Base-by-base conservation (phyloP, 1,140 invertebrate species). In the Cheumatopsyche charites region DNA sequence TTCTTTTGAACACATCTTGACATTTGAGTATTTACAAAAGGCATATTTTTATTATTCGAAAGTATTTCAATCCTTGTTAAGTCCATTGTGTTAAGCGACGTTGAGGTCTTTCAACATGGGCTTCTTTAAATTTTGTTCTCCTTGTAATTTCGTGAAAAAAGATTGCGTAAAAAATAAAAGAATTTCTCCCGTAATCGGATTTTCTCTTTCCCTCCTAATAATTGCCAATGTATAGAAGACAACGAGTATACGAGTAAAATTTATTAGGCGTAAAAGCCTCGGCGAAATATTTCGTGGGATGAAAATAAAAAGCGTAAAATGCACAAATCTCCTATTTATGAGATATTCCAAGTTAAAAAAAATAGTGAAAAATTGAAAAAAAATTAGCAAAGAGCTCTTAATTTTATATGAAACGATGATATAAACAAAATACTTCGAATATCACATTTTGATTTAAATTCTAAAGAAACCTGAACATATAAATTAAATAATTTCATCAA, bases 181-280 rank as follows among this genome's bases (percentile, higher is more conserved):
- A 58, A 25, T 58, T 58, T 58, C 25, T 23, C 12, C 1, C 55
- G 55, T 58, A 58, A 58, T 58, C 55, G 55, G 55, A 58, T 58
- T 58, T 58, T 9, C 11, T 58, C 23, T 58, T n/a, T 58, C 55
- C 23, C 23, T 58, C 21, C 21, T 58, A 58, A 58, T 58, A 58
- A 58, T 58, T 58, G 19, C 21, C 23, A 58, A 58, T 58, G 55
- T 58, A 58, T 58, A 58, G 19, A 19, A 58, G 23, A 58, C 55
- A 26, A 26, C 2, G 23, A 26, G 21, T 23, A 26, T 26, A 25
- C 19, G 23, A 58, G 23, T 58, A 58, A 58, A 58, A 58, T 58
- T 58, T 58, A 58, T 58, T 52, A 52, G 47, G 47, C 47, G 47
- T 52, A 52, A 58, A 58, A 58, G 19, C 23, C 55, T 58, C 23